These are phyloP conservation scores for Bombus haemorrhoidalis DNA, from an alignment of 1,140 invertebrate species.

Conservation along the genomic window DNA sequence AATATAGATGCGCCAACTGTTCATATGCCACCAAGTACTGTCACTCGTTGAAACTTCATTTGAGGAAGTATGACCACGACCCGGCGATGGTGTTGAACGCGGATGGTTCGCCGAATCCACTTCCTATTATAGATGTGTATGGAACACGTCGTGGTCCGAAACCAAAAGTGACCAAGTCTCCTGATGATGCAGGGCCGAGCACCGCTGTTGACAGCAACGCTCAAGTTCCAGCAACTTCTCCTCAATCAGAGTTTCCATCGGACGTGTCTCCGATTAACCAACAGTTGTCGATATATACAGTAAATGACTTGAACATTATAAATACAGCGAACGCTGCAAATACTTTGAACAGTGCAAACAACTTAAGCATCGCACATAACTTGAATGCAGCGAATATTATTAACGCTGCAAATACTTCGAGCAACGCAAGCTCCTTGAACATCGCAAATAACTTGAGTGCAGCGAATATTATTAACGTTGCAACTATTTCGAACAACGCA, in stretches of 20 bases:
- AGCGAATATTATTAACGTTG: no score
- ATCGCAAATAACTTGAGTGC: no score
- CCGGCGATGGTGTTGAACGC: slow-evolving; percentile 93
- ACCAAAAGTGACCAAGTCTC: slow-evolving; percentile 81
- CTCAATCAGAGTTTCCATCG: background rate
- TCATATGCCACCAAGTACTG: slow-evolving; percentile 99
- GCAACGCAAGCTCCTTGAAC: no score
- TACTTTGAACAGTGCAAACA: no score
- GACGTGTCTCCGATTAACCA: no score
- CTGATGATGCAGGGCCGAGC: slow-evolving; percentile 44
- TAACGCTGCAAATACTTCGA: no score
- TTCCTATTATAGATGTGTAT: slow-evolving; percentile 95
- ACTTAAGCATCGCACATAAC: no score
- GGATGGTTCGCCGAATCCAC: slow-evolving; percentile 93
- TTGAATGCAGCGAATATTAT: no score
- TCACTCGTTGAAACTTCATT: slow-evolving; percentile 97
- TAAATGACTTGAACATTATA: no score
- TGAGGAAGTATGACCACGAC: slow-evolving; percentile 95
- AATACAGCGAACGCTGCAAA: no score
- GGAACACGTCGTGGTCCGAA: slow-evolving; percentile 94
- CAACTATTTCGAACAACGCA: no score
- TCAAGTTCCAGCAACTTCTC: background rate
- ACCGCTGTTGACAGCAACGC: slow-evolving; percentile 42
- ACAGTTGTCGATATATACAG: no score
- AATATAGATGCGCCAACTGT: slow-evolving; percentile 97